Evolutionary conservation across 2,797 vertebrate species (phyloP).

Genomic region (Lateolabrax maculatus): DNA sequence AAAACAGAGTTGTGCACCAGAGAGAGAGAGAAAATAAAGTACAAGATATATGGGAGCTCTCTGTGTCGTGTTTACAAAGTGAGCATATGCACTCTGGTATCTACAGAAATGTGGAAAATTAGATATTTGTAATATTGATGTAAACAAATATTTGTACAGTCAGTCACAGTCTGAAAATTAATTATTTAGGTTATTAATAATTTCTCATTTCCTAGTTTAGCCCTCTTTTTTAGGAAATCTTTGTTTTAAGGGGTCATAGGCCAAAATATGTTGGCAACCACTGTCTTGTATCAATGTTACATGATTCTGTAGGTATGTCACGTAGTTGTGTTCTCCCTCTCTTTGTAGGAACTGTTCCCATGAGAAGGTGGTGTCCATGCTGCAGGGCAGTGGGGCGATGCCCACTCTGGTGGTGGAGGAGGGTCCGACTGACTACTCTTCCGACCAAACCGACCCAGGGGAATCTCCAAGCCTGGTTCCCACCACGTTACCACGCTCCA

Average conservation of each 20-base stretch:
- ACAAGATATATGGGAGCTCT: constrained; percentile 7
- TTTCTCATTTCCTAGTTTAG: neutral
- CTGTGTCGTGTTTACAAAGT: constrained; percentile 24
- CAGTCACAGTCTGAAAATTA: neutral
- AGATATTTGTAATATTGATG: neutral
- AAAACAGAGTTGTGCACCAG: constrained; percentile 43
- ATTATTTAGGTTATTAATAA: neutral
- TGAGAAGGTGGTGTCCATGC: constrained; percentile 99
- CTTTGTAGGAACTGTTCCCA: constrained; percentile 94
- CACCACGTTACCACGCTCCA: constrained; percentile 79
- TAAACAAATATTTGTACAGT: neutral
- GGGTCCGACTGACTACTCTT: constrained; percentile 89
- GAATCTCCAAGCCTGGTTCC: constrained; percentile 84
- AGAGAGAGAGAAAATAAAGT: constrained; percentile 35
- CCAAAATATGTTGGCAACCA: neutral
- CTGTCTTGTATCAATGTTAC: neutral
- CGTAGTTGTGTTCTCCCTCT: neutral
- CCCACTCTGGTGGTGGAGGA: constrained; percentile 97
- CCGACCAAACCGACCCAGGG: constrained; percentile 89
- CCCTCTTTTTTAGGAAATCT: neutral
- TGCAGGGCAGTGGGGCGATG: constrained; percentile 97
- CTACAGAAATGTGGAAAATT: neutral
- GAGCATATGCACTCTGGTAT: neutral
- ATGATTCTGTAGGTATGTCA: neutral
- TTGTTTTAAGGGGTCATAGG: neutral